Conservation (phyloP, 2,113 vertebrate species). For the Platichthys stellatus region DNA sequence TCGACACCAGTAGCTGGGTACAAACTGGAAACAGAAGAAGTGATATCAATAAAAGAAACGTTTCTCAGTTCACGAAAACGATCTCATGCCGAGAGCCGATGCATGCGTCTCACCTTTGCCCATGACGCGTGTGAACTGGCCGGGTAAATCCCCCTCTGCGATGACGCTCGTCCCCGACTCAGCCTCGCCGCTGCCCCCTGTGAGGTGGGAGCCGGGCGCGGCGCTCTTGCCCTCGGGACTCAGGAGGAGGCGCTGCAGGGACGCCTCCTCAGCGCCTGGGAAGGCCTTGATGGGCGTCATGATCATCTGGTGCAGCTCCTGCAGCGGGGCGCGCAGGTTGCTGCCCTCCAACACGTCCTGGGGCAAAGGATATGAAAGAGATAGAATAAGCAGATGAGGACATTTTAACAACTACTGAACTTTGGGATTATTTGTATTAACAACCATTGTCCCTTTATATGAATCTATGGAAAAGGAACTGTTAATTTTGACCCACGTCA, state of each 20-base stretch:
- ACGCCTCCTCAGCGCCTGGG: conserved; percentile 78
- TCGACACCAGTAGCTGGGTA: conserved; percentile 96
- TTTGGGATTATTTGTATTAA: too few species aligned
- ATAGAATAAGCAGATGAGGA: not conserved
- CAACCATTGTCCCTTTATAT: too few species aligned
- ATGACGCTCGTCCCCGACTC: conserved; percentile 86
- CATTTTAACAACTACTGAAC: not conserved
- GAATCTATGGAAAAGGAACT: too few species aligned
- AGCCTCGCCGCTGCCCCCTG: conserved; percentile 83
- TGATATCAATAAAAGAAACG: not conserved
- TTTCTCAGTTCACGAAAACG: not conserved
- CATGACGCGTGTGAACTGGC: conserved; percentile 98
- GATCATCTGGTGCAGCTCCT: conserved; percentile 99
- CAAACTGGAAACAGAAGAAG: conserved; percentile 83
- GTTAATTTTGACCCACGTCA: not conserved
- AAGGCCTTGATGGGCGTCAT: conserved; percentile 95
- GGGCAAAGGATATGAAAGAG: not conserved
- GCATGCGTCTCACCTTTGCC: conserved; percentile 90
- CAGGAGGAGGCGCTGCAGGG: conserved; percentile 83
- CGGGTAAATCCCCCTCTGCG: conserved; percentile 91
- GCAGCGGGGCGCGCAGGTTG: conserved; percentile 90
- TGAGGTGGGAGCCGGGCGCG: conserved; percentile 85
- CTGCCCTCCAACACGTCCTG: conserved; percentile 97
- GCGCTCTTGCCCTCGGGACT: conserved; percentile 82
- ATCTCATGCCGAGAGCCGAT: not conserved